Percentiles rank a stretch among this genome's conserved stretches.
Conservation (phyloP, 2,888 invertebrate species). For the Aromia moschata region DNA sequence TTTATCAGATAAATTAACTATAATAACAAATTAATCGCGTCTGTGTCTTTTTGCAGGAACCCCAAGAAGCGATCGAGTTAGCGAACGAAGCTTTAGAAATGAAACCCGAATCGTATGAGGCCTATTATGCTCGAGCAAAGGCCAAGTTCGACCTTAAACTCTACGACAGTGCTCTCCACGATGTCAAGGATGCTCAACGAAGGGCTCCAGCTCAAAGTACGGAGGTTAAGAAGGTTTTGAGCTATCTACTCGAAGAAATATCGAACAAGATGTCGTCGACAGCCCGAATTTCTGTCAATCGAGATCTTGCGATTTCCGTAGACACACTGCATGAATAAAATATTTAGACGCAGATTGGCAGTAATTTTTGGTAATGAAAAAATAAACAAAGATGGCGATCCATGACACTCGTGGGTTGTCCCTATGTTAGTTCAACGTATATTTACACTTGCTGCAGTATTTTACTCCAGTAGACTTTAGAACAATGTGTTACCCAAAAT, state of each 20-base stretch:
- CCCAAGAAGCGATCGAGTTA: conserved; percentile 85
- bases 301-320: conserved; percentile 59
- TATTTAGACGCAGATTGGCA: too few relatives aligned
- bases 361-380: too few relatives aligned
- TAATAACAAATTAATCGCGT: too few relatives aligned
- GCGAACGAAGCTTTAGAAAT: conserved; percentile 86
- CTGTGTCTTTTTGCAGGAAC: too few relatives aligned
- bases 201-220: conserved; percentile 73
- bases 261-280: conserved; percentile 64
- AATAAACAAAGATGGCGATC: too few relatives aligned
- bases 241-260: conserved; percentile 79
- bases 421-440: too few relatives aligned
- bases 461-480: too few relatives aligned
- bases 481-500: too few relatives aligned
- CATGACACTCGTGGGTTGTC: too few relatives aligned
- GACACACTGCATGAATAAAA: conserved; percentile 60
- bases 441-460: too few relatives aligned
- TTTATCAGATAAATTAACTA: too few relatives aligned
- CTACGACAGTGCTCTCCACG: conserved; percentile 78
- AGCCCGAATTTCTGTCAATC: conserved; percentile 49
- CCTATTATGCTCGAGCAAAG: conserved; percentile 90
- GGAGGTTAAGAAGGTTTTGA: conserved; percentile 78
- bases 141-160: conserved; percentile 82
- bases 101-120: conserved; percentile 90
- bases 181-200: conserved; percentile 82